Evolutionary conservation across 2,113 vertebrate genomes (phyloP).

Genomic region (Elgaria multicarinata): DNA sequence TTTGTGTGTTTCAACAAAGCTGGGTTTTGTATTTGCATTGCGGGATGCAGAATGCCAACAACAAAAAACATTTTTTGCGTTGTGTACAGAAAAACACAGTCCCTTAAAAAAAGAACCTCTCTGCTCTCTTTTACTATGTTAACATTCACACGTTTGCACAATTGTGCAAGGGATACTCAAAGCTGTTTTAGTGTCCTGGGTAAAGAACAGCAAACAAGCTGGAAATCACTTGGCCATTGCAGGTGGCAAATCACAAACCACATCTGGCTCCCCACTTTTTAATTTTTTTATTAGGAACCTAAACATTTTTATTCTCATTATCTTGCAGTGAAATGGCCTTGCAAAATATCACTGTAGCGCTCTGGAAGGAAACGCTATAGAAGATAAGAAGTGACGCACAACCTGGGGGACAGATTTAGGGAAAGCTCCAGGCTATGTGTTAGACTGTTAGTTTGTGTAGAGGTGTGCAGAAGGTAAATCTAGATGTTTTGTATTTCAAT

Average conservation of each 20-base stretch:
- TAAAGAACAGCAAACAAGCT: too few relatives aligned
- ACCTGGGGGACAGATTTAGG: background rate
- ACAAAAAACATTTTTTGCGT: background rate
- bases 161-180: background rate
- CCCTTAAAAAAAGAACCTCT: background rate
- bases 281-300: background rate
- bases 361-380: background rate
- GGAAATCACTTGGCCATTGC: background rate
- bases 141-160: background rate
- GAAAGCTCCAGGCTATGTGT: background rate
- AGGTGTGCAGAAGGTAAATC: too few relatives aligned
- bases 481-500: too few relatives aligned
- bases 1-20: background rate
- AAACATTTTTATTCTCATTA: background rate
- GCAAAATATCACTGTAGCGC: background rate
- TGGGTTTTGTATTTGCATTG: background rate
- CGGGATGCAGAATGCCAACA: background rate
- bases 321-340: background rate
- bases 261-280: background rate
- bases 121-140: background rate
- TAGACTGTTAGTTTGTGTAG: background rate
- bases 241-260: background rate
- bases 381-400: background rate
- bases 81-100: background rate
- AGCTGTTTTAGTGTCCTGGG: background rate